Conservation (phyloP, 2,888 invertebrate species). For the Scrobipalpa costella region DNA sequence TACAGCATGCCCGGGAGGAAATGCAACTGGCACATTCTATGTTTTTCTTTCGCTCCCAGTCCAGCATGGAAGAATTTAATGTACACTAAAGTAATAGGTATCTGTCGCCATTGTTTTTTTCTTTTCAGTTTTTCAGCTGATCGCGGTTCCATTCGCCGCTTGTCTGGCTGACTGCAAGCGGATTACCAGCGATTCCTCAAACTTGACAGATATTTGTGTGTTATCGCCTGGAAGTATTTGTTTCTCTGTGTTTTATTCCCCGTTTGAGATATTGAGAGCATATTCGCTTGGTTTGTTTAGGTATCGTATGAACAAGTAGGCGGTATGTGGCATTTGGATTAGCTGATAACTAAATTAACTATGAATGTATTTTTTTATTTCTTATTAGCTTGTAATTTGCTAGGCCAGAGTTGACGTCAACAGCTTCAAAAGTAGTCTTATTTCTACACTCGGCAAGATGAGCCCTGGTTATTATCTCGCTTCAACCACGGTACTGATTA, state of each 20-base stretch:
- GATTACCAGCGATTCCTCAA: slow-evolving; percentile 14
- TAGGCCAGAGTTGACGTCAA: too few relatives aligned
- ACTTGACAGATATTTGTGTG: slow-evolving; percentile 10
- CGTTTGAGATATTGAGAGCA: slow-evolving; percentile 20
- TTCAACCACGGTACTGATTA: too few relatives aligned
- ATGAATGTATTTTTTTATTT: too few relatives aligned
- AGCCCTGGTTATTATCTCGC: too few relatives aligned
- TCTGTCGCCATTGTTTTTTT: not conserved
- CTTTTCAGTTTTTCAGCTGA: not conserved
- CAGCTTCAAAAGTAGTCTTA: too few relatives aligned
- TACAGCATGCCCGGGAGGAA: too few relatives aligned
- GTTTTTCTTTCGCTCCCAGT: too few relatives aligned
- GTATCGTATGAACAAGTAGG: not conserved
- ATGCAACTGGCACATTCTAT: too few relatives aligned
- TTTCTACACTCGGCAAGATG: too few relatives aligned
- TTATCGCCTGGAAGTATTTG: slow-evolving; percentile 14
- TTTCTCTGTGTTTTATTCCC: not conserved
- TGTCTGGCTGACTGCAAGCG: slow-evolving; percentile 16
- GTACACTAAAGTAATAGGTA: not conserved
- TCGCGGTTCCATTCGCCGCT: slow-evolving; percentile 13
- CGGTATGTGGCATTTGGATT: not conserved
- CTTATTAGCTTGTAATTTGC: too few relatives aligned
- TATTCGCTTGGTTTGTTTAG: slow-evolving; percentile 33
- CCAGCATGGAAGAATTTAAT: too few relatives aligned
- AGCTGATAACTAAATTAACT: too few relatives aligned